A percentile compares a stretch with the other conserved stretches of the same genome.
These are phyloP conservation scores for Melanchra persicariae DNA, from an alignment of 2,888 invertebrate species.

Conservation along the genomic window DNA sequence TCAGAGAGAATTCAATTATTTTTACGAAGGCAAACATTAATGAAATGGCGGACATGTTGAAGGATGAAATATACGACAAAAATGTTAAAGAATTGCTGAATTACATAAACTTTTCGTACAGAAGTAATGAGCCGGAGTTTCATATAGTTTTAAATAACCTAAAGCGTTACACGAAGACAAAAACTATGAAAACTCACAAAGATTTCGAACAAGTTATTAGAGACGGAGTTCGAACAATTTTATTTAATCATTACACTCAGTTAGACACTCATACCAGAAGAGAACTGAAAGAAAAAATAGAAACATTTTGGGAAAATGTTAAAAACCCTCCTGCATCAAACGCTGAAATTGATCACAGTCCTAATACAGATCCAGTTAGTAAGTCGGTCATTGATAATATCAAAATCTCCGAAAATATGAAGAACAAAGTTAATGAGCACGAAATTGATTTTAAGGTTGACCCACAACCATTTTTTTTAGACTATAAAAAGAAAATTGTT, in stretches of 20 bases:
- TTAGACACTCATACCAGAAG: conserved; percentile 64
- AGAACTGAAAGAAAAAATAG: conserved; percentile 64
- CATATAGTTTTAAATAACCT: conserved; percentile 66
- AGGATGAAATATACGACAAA: conserved; percentile 46
- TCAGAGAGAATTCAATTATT: conserved; percentile 59
- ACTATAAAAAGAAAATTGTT: background rate
- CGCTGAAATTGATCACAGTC: background rate
- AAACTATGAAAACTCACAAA: conserved; percentile 58
- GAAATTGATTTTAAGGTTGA: background rate
- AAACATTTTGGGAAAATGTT: conserved; percentile 26
- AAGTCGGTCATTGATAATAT: background rate
- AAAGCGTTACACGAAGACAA: conserved; percentile 61
- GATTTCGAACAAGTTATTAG: conserved; percentile 67
- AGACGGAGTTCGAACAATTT: conserved; percentile 64
- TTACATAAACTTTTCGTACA: conserved; percentile 75
- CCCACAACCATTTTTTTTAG: no score
- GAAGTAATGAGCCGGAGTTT: conserved; percentile 60
- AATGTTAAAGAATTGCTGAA: conserved; percentile 59
- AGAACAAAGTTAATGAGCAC: background rate
- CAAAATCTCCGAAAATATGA: background rate
- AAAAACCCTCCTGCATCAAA: background rate
- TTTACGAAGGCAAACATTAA: conserved; percentile 65
- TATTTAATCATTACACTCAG: conserved; percentile 74
- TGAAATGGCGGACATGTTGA: conserved; percentile 45
- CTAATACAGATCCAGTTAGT: background rate